phyloP scores from a whole-genome alignment of 2,888 invertebrate species.

The Resseliella maxima region DNA sequence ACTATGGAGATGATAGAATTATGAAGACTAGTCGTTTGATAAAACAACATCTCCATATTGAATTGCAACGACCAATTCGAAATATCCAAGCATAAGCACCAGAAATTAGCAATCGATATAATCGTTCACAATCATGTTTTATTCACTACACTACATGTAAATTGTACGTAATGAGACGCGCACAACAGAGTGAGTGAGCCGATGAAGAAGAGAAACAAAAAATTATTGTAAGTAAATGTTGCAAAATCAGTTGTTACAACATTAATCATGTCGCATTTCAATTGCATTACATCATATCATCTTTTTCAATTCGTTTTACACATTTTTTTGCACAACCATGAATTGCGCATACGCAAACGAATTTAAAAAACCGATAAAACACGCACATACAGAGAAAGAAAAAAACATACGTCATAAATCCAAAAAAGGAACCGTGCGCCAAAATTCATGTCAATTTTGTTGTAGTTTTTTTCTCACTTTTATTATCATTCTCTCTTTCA shows the following conservation, averaged over 20 bases:
- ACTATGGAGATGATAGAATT: neutral
- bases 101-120: conserved; percentile 35
- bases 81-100: neutral
- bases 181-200: neutral
- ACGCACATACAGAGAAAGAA: neutral
- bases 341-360: neutral
- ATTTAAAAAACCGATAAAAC: neutral
- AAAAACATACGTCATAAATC: neutral
- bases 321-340: neutral
- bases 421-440: conserved; percentile 43
- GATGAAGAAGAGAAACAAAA: neutral
- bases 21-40: too few relatives aligned
- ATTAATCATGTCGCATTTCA: conserved; percentile 51
- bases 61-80: neutral
- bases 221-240: neutral
- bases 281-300: conserved; percentile 43
- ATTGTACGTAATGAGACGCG: neutral
- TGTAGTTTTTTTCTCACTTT: neutral
- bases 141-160: neutral
- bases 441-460: conserved; percentile 3
- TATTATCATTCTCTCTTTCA: neutral
- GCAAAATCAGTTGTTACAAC: conserved; percentile 35
- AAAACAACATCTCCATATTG: neutral
- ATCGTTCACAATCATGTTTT: conserved; percentile 31
- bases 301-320: neutral